Evolutionary conservation across 2,113 vertebrate genomes (phyloP).

Genomic region (Ochotona princeps): DNA sequence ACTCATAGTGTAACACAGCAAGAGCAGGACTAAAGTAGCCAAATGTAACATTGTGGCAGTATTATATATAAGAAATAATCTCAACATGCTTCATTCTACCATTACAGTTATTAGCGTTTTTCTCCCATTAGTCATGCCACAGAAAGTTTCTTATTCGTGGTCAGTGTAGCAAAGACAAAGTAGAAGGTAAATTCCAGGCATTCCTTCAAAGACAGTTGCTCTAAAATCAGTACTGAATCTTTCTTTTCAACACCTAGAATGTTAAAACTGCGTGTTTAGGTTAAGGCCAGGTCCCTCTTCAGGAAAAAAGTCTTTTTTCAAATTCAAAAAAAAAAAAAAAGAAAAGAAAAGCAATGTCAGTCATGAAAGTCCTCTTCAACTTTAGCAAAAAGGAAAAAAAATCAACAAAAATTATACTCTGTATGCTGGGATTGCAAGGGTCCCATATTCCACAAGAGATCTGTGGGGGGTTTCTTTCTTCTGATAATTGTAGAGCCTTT

Average conservation of each 20-base stretch:
- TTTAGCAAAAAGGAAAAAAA: constrained; percentile 90
- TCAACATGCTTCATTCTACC: constrained; percentile 62
- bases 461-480: constrained; percentile 85
- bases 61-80: constrained; percentile 65
- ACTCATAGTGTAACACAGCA: constrained; percentile 48
- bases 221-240: constrained; percentile 64
- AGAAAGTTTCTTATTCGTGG: constrained; percentile 64
- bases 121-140: constrained; percentile 60
- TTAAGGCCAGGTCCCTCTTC: constrained; percentile 78
- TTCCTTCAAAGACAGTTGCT: constrained; percentile 74
- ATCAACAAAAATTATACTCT: constrained; percentile 81
- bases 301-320: constrained; percentile 77
- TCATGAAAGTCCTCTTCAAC: constrained; percentile 86
- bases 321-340: constrained; percentile 25
- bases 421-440: constrained; percentile 85
- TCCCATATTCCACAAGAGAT: constrained; percentile 84
- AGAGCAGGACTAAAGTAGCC: constrained; percentile 43
- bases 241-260: constrained; percentile 59
- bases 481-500: constrained; percentile 89
- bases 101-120: constrained; percentile 49
- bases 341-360: constrained; percentile 62
- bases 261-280: constrained; percentile 70
- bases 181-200: constrained; percentile 70
- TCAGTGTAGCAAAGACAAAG: constrained; percentile 54
- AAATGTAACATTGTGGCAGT: constrained; percentile 33